Base-by-base conservation (phyloP, 30 jellyfish, hydroid and myxozoan species). In the Aurelia aurita region DNA sequence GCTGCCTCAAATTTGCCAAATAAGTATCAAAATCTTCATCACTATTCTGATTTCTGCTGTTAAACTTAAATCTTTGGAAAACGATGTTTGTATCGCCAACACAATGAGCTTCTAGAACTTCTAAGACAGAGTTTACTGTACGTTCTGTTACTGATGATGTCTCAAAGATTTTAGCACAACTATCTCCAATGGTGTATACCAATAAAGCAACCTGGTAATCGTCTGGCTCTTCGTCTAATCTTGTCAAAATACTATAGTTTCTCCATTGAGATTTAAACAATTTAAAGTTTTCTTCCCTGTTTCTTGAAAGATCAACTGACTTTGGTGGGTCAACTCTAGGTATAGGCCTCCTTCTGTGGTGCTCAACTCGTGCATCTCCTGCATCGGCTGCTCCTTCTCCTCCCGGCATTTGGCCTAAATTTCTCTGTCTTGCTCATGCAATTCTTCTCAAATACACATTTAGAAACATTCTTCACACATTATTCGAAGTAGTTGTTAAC, bases 31-130 rank as follows among this genome's bases (percentile, higher is more conserved):
- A 74, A 27, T 74, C 74, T 74, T 74, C 74, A 51, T 54, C 74
- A 74, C 74, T 74, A 31, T 51, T 23, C 74, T 74, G n/a, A n/a
- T 74, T 74, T 51, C 87, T 74, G 75, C 87, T 74, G 25, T 74
- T 74, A 31, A 74, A 74, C 54, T 74, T 74, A 54, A 74, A 74
- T 67, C 79, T 67, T 25, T 28, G 64, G 25, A 31, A 67, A 26
- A 67, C 58, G 39, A 67, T 31, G 29, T 54, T 74, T 12, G 51
- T 54, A 51, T 74, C 87, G 34, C 74, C 74, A 74, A 57, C 75
- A 74, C 87, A 74, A 74, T 74, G 87, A n/a, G 87, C 74, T 29
- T 74, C 87, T 28, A 74, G 61, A 74, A 74, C 87, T n/a, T n/a
- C n/a, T n/a, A n/a, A n/a, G n/a, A n/a, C n/a, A n/a, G n/a, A n/a